Evolutionary conservation across 2,113 vertebrate genomes (phyloP), one percentile per base, ranked within the genome.

Genomic region (Hassar affinis): DNA sequence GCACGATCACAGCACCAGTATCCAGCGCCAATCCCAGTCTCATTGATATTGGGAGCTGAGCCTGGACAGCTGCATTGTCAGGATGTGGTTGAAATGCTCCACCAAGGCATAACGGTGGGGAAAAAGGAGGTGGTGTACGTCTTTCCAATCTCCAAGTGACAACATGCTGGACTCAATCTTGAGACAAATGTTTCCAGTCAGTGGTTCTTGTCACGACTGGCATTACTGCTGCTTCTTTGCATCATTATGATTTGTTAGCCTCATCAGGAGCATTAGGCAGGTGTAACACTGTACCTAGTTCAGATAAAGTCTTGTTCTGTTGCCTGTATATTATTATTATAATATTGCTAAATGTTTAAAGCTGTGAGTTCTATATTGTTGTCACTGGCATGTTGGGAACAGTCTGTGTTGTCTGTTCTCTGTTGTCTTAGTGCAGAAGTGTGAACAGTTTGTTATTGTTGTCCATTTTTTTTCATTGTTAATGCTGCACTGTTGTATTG

Each of bases 401-500:
- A 4, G 45, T 42, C 54, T 78, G 17, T 33, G 74, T 38, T 35
- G 49, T 9, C 27, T 33, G 72, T 17, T 54, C n/a, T n/a, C n/a
- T n/a, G n/a, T 8, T 38, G 54, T 33, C 76, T 22, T 22, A 38
- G 10, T 35, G 30, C 30, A 77, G 54, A 61, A 27, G 54, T 61
- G 76, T 78, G 76, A 78, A 78, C 20, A 78, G 33, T 77, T 78
- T 59, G 54, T 45, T 54, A 77, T 57, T 33, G 18, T 54, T 17
- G 22, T 33, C 10, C 3, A 20, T 52, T 33, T 33, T 35, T 56
- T 35, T 76, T 35, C 35, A 3, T 8, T 4, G 0, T 33, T 52
- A 47, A 71, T 47, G 38, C 25, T 71, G 38, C 11, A 2, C 15
- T 54, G 49, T 54, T 35, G n/a, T 78, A n/a, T 78, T 59, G 35